phyloP scores from a whole-genome alignment of 2,888 invertebrate genomes.

The Phyllotreta cruciferae region DNA sequence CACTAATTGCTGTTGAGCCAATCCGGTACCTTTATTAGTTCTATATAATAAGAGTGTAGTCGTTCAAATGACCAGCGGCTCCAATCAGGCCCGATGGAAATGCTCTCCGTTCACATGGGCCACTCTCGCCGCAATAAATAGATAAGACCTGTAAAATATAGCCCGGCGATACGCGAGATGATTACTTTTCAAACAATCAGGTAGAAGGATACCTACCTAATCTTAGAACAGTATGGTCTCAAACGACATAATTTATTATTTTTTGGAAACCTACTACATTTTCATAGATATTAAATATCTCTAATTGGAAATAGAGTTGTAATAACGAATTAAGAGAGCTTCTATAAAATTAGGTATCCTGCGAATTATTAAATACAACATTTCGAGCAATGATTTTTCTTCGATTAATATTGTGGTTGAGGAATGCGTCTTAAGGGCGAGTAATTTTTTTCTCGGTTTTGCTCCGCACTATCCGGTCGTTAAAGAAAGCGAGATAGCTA shows the following conservation, averaged over 20 bases:
- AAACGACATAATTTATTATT: conserved; percentile 6
- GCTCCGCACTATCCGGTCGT: conserved; percentile 16
- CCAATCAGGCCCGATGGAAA: conserved; percentile 1
- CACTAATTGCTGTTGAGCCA: conserved; percentile 58
- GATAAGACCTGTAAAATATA: conserved; percentile 57
- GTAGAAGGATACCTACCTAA: conserved; percentile 28
- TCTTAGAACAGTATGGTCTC: conserved; percentile 13
- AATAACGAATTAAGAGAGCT: neutral
- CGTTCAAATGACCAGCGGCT: conserved; percentile 27
- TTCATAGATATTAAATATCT: too few species aligned
- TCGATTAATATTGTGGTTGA: neutral
- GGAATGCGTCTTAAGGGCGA: neutral
- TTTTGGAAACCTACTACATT: neutral
- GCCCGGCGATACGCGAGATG: conserved; percentile 49
- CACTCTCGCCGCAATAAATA: conserved; percentile 54
- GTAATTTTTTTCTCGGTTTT: neutral
- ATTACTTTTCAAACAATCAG: conserved; percentile 51
- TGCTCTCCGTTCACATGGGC: conserved; percentile 37
- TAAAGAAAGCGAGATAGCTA: conserved; percentile 25
- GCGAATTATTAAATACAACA: neutral
- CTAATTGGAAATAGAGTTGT: too few species aligned
- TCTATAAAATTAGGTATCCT: neutral
- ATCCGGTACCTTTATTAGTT: conserved; percentile 56
- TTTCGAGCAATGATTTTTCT: neutral
- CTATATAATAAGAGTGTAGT: conserved; percentile 53